Percentiles rank a stretch among this genome's conserved stretches.
Conservation (phyloP, 1,140 invertebrate species). For the Drosophila navojoa region DNA sequence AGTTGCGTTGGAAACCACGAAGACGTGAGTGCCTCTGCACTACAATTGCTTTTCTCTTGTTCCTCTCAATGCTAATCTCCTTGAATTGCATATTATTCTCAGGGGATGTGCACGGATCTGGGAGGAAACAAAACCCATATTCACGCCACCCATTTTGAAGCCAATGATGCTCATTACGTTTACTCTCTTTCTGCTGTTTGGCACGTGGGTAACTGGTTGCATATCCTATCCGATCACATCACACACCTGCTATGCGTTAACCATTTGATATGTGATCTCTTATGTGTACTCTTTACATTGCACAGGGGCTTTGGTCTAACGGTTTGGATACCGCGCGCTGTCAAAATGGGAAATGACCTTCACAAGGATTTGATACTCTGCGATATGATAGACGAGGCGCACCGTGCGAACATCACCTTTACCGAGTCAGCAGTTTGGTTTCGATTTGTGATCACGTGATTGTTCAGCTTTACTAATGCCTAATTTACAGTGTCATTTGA, state of each 20-base stretch:
- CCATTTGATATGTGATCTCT: neutral
- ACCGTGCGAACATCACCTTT: neutral
- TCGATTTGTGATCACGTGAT: neutral
- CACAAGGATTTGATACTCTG: conserved; percentile 4
- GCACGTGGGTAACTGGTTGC: conserved; percentile 12
- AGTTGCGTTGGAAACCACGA: neutral
- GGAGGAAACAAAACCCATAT: neutral
- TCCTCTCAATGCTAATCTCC: neutral
- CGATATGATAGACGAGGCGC: neutral
- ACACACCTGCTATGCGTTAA: too few species aligned
- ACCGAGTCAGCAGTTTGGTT: neutral
- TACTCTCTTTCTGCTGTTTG: conserved; percentile 1
- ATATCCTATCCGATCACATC: neutral
- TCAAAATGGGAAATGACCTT: neutral
- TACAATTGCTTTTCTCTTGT: too few species aligned
- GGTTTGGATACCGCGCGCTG: conserved; percentile 50
- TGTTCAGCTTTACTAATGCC: neutral
- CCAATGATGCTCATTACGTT: neutral
- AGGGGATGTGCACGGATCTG: neutral
- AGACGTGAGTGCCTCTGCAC: conserved; percentile 7
- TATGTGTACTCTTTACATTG: neutral
- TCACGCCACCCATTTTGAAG: neutral
- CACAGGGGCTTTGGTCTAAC: conserved; percentile 33
- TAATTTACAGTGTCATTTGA: neutral
- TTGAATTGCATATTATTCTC: too few species aligned